These are phyloP conservation scores for Aphyosemion australe DNA, from an alignment of 2,113 vertebrate genomes.

Conservation along the genomic window DNA sequence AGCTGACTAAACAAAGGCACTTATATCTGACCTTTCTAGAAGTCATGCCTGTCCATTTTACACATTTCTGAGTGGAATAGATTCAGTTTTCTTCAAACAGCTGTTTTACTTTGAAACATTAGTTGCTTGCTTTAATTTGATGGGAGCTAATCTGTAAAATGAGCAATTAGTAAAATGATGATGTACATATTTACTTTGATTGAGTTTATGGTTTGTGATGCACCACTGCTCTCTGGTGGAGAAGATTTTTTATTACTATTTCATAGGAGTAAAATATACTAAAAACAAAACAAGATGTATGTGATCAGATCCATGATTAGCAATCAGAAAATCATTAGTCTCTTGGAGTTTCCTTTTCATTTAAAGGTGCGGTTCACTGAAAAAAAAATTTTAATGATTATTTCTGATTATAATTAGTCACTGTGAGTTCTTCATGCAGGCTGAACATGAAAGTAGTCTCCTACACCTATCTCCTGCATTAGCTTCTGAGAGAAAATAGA, in stretches of 20 bases:
- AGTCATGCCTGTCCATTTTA: neutral
- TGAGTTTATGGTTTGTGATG: slow-evolving; percentile 3
- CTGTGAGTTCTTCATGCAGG: too few species aligned
- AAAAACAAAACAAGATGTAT: too few species aligned
- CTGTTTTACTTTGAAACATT: neutral
- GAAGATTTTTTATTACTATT: slow-evolving; percentile 1
- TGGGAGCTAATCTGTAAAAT: neutral
- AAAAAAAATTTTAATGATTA: too few species aligned
- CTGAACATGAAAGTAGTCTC: too few species aligned
- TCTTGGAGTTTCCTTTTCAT: too few species aligned
- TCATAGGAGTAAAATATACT: too few species aligned
- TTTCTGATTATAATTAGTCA: too few species aligned
- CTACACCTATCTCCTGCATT: too few species aligned
- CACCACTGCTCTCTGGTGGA: slow-evolving; percentile 60
- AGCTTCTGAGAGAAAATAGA: too few species aligned
- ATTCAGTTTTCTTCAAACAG: neutral
- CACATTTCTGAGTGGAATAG: neutral
- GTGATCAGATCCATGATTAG: too few species aligned
- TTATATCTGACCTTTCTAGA: neutral
- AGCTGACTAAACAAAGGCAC: neutral
- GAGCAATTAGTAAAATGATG: neutral
- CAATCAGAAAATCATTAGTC: too few species aligned
- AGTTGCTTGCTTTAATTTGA: neutral
- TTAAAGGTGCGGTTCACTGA: too few species aligned
- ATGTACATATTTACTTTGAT: neutral